Conservation (phyloP, 92 coral and sea anemone species). For the Palythoa grandis region DNA sequence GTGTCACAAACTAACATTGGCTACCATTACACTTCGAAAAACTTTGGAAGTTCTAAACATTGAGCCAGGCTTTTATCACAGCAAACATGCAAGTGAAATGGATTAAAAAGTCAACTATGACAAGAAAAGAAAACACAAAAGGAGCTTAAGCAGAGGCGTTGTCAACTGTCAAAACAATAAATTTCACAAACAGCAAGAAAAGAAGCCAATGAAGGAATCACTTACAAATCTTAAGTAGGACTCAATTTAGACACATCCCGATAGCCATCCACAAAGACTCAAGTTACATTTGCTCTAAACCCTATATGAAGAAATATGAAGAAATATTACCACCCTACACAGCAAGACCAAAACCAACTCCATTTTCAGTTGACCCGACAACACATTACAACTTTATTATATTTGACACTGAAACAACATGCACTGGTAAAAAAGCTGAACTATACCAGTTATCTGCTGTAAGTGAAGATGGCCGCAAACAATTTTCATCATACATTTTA, state of each 20-base stretch:
- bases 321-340: too few species aligned
- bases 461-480: conserved; percentile 5
- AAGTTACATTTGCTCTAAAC: background rate
- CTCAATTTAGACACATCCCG: conserved; percentile 9
- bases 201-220: conserved; percentile 55
- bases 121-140: conserved; percentile 27
- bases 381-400: background rate
- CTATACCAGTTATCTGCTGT: conserved; percentile 35
- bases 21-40: conserved; percentile 31
- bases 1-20: conserved; percentile 59
- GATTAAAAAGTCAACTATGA: conserved; percentile 13
- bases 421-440: conserved; percentile 21
- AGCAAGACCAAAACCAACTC: background rate
- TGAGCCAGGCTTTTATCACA: background rate
- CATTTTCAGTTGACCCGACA: background rate
- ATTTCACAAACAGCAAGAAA: conserved; percentile 37
- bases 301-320: too few species aligned
- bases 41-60: conserved; percentile 24
- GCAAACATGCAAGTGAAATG: background rate
- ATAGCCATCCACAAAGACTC: background rate
- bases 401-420: conserved; percentile 35
- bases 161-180: conserved; percentile 17
- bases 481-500: conserved; percentile 27
- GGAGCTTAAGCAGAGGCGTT: conserved; percentile 30
- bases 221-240: conserved; percentile 45